Percentiles rank a stretch among this genome's conserved stretches.
Evolutionary conservation across 2,113 vertebrate genomes (phyloP).

Genomic region (Toxotes chatareus): DNA sequence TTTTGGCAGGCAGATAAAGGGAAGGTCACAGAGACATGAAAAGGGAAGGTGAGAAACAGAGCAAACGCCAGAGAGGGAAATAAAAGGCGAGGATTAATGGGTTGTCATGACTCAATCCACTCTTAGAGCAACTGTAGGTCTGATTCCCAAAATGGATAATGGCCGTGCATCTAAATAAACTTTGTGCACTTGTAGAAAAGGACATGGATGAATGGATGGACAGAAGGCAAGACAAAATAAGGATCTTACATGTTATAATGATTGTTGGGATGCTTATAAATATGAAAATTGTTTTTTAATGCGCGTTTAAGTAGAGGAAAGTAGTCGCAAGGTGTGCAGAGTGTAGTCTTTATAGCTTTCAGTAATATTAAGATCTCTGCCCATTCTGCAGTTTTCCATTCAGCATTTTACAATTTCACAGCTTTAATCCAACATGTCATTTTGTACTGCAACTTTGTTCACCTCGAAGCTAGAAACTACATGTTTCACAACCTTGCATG

Average conservation of each 20-base stretch:
- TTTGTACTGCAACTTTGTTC: neutral
- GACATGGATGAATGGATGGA: slow-evolving; percentile 8
- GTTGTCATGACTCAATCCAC: slow-evolving; percentile 66
- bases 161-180: slow-evolving; percentile 37
- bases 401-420: neutral
- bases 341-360: no score
- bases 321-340: no score
- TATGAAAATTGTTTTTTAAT: no score
- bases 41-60: slow-evolving; percentile 51
- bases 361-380: neutral
- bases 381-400: neutral
- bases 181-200: slow-evolving; percentile 16
- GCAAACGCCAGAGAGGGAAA: slow-evolving; percentile 33
- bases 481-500: slow-evolving; percentile 14
- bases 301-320: no score
- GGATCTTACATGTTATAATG: neutral
- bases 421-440: neutral
- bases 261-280: no score
- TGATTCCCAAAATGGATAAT: slow-evolving; percentile 46
- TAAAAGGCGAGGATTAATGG: slow-evolving; percentile 63
- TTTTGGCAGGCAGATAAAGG: slow-evolving; percentile 60
- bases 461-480: slow-evolving; percentile 20
- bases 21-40: slow-evolving; percentile 65
- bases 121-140: slow-evolving; percentile 40
- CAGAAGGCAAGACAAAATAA: neutral